phyloP scores from a whole-genome alignment of 2,113 vertebrate species.

The Arenaria interpres region DNA sequence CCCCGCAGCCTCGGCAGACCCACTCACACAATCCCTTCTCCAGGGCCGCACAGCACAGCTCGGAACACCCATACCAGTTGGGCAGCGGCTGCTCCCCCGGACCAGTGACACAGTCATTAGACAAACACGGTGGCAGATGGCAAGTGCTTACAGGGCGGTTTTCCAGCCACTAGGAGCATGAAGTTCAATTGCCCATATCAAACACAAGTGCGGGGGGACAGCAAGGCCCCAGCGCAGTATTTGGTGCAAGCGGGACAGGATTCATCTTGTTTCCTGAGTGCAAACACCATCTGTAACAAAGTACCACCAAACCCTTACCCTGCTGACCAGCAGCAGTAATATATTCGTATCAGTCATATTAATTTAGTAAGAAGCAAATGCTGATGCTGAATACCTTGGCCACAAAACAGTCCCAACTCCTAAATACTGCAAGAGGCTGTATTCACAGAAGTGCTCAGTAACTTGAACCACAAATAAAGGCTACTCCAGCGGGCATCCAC shows the following conservation, averaged over 20 bases:
- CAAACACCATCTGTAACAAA: not conserved
- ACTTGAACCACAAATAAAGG: too few species aligned
- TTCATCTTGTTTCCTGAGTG: not conserved
- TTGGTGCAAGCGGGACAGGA: not conserved
- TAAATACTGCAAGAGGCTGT: not conserved
- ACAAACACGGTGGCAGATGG: not conserved
- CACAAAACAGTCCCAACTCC: not conserved
- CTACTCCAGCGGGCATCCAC: not conserved
- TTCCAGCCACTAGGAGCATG: not conserved
- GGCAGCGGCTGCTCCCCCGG: not conserved
- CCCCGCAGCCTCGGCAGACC: fast-evolving
- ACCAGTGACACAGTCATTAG: not conserved
- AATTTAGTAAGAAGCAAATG: not conserved
- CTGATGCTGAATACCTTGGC: fast-evolving
- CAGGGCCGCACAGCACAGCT: not conserved
- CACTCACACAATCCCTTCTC: not conserved
- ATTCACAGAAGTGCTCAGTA: not conserved
- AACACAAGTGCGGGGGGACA: not conserved
- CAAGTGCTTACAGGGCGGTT: not conserved
- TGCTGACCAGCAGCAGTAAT: not conserved
- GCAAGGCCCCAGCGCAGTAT: not conserved
- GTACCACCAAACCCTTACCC: not conserved
- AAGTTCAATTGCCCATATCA: not conserved
- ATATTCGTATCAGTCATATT: not conserved
- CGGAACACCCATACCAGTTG: not conserved